Evolutionary conservation across 2,113 vertebrate genomes (phyloP), one percentile per base, ranked within the genome.

Genomic region (Amblyornis subalaris): DNA sequence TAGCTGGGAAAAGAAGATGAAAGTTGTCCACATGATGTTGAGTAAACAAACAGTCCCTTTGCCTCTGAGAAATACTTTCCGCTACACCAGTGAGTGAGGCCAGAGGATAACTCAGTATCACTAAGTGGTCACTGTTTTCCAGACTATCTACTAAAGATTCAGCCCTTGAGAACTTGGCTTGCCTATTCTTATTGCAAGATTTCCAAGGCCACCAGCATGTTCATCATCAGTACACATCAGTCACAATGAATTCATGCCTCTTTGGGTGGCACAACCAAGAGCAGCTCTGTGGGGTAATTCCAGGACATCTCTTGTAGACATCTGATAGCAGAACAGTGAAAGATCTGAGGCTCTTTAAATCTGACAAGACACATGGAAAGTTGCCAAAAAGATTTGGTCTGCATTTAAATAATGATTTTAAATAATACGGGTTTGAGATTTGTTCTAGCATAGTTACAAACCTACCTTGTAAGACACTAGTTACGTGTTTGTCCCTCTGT

Each of bases 1-100:
- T 66, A 82, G 86, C 61, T 96, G 94, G 91, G 90, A 95, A 96
- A 97, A 88, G 58, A 85, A 70, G 90, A 94, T 80, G 66, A 92
- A 95, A 95, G 76, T 54, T 81, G 54, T 53, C 72, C 65, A 77
- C 71, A 62, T 33, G 55, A 85, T 33, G n/a, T 10, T 87, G 69
- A 86, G 40, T 74, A 92, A 96, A 94, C 45, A 96, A 86, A 82
- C 48, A 95, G 58, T 74, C 58, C 66, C 58, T 94, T 78, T 91
- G 86, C 85, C 72, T 84, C 80, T 77, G 66, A 89, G 86, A 94
- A 95, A 82, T 84, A 79, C 38, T 87, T 87, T 93, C 92, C n/a
- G 5, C 65, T 71, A 20, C 5, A 75, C 48, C 91, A 93, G 71
- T 10, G 29, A 93, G 71, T 9, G 29, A 89, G 61, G 53, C 54